Base-by-base conservation (phyloP, 2,113 vertebrate species). In the Ciconia maguari region DNA sequence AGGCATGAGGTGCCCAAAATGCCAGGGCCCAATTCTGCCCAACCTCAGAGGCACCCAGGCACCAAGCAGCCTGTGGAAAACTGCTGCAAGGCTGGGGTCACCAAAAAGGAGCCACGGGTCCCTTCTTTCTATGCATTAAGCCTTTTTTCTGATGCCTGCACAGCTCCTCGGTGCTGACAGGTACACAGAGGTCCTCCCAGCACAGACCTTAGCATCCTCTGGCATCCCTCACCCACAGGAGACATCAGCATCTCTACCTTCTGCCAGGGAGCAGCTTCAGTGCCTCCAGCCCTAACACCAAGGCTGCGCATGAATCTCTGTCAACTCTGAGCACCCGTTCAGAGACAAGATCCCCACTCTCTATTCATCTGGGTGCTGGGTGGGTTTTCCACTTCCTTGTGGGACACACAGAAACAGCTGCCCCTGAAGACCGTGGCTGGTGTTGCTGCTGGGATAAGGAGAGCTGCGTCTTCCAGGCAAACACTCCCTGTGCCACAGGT, bases 1-100 rank as follows among this genome's bases (percentile, higher is more conserved):
- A 90, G 34, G 29, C 36, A 49, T 0, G 0, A 51, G n/a, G 55
- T 72, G 30, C 54, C 48, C 21, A 0, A 51, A 46, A 14, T 52
- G 46, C 71, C 75, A 51, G 18, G 54, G 17, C 30, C 21, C 61
- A 25, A 3, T 36, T 77, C 48, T 81, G 78, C 27, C 64, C 58
- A 69, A 2, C 9, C 13, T 76, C 69, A 70, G 80, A 34, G 44
- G 27, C 22, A 32, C 26, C 25, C 27, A n/a, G 46, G 36, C 42
- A 49, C 72, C 69, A 36, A 36, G 36, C 8, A 68, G 32, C 62
- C 66, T 2, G 0, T 8, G 25, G 30, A 52, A 18, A 78, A 36
- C 55, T 70, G 46, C 78, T 84, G 64, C 68, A 44, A 11, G 91
- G 42, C 44, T 87, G 54, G 24, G 16, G 30, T 16, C 66, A 21